Evolutionary conservation across 2,888 invertebrate species (phyloP).

Genomic region (Leptopilina drosophilae): DNA sequence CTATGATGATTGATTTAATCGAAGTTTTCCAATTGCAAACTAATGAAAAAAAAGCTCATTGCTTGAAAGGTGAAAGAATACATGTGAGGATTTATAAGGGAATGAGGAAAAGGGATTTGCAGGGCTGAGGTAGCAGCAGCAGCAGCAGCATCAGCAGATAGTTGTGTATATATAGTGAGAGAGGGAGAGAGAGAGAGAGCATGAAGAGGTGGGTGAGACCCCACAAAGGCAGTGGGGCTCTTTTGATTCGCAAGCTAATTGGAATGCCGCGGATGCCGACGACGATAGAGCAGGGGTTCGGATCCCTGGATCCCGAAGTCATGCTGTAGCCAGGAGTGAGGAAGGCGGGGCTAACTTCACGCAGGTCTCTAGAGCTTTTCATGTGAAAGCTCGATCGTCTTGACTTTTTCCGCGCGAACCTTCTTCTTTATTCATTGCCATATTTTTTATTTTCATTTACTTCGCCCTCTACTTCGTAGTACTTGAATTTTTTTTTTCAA

Average conservation of each 20-base stretch:
- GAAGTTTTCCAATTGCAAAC: background rate
- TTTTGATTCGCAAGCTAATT: slow-evolving; percentile 77
- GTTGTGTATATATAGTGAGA: background rate
- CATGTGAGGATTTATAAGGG: slow-evolving; percentile 6
- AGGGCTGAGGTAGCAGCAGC: background rate
- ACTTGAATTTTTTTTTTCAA: too few species aligned
- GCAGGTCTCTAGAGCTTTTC: slow-evolving; percentile 50
- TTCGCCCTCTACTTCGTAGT: too few species aligned
- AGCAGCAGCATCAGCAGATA: background rate
- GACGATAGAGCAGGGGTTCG: slow-evolving; percentile 70
- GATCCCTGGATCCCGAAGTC: slow-evolving; percentile 65
- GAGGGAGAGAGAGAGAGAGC: slow-evolving; percentile 50
- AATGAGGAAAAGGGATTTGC: background rate
- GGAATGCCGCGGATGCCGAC: slow-evolving; percentile 76
- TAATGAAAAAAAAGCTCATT: background rate
- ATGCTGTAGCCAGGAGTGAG: slow-evolving; percentile 58
- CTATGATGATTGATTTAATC: background rate
- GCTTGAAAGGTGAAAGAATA: slow-evolving; percentile 6
- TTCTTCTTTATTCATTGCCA: background rate
- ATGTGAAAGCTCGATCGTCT: slow-evolving; percentile 34
- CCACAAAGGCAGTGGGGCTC: slow-evolving; percentile 76
- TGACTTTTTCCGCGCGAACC: slow-evolving; percentile 24
- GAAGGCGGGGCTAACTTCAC: slow-evolving; percentile 72
- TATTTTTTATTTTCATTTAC: too few species aligned
- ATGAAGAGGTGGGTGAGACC: slow-evolving; percentile 66